Percentiles rank a stretch among this genome's conserved stretches.
These are phyloP conservation scores for Eulemur rufifrons DNA, from an alignment of 2,113 vertebrate species.

Conservation along the genomic window DNA sequence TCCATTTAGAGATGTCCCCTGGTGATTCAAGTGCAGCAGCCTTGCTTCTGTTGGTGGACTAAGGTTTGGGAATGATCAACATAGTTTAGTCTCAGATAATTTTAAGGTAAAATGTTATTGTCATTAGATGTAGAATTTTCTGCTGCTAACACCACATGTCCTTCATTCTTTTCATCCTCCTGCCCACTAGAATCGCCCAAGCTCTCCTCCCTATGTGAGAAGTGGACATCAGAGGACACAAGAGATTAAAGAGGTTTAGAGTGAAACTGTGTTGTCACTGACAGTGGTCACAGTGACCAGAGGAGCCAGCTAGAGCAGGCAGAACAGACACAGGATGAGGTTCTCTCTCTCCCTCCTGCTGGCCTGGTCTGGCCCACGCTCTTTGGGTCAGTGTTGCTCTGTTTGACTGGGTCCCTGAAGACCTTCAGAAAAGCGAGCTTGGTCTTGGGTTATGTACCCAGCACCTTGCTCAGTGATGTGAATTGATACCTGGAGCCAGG, in stretches of 20 bases:
- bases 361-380: background rate
- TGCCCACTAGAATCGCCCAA: background rate
- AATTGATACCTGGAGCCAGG: background rate
- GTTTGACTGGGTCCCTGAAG: background rate
- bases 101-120: background rate
- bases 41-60: background rate
- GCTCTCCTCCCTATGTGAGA: background rate
- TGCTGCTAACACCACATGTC: background rate
- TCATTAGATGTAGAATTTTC: background rate
- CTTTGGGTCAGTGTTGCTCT: background rate
- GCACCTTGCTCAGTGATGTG: background rate
- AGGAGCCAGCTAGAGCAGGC: background rate
- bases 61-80: background rate
- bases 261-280: background rate
- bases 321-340: background rate
- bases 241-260: background rate
- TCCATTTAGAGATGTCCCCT: background rate
- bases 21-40: background rate
- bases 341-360: background rate
- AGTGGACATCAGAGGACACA: background rate
- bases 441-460: background rate
- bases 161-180: constrained; percentile 14
- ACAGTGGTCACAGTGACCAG: background rate
- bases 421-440: background rate
- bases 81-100: background rate